Percentiles rank a stretch among this genome's conserved stretches.
These are phyloP conservation scores for Brenthis ino DNA, from an alignment of 2,888 invertebrate species.

Conservation along the genomic window DNA sequence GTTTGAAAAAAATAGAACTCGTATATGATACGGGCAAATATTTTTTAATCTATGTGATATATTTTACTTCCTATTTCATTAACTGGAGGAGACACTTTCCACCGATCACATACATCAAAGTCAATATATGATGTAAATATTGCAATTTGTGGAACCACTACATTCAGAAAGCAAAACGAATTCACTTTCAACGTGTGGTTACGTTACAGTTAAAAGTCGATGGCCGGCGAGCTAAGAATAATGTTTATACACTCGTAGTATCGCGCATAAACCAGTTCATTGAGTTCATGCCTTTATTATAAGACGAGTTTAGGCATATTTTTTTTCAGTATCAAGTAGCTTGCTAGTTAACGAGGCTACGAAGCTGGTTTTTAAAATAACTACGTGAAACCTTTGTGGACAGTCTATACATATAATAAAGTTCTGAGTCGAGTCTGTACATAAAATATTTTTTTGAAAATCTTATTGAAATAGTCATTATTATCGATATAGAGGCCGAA, in stretches of 20 bases:
- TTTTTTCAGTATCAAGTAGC: no score
- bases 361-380: no score
- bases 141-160: slow-evolving; percentile 51
- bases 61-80: not conserved
- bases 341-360: no score
- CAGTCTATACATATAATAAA: no score
- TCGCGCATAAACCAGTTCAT: slow-evolving; percentile 5
- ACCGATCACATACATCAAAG: slow-evolving; percentile 43
- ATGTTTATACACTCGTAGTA: not conserved
- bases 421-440: no score
- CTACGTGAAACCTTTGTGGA: no score
- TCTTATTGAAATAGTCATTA: no score
- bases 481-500: no score
- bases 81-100: slow-evolving; percentile 40
- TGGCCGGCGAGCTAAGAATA: slow-evolving; percentile 45
- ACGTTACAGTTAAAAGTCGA: slow-evolving; percentile 51
- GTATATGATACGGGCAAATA: no score
- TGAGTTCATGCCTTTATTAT: slow-evolving; percentile 8
- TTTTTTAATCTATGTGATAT: not conserved
- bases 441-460: no score
- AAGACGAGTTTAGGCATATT: no score
- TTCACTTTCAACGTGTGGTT: slow-evolving; percentile 65
- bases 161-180: slow-evolving; percentile 74
- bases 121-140: slow-evolving; percentile 49
- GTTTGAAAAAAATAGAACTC: no score